Conservation (phyloP, 2,888 invertebrate species). For the Phania funesta region DNA sequence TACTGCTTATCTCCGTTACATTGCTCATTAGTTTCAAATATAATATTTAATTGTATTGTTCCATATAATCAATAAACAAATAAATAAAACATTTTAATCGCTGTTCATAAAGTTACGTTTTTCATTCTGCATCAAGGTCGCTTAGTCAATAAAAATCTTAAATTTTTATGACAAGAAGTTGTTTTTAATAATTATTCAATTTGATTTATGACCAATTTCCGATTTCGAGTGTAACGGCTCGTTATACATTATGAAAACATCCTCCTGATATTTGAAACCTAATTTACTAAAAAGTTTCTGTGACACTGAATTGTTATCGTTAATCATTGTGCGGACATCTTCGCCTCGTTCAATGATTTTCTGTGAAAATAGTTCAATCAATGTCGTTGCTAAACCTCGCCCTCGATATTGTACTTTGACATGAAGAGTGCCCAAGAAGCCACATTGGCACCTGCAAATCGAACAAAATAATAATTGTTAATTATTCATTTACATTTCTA, state of each 20-base stretch:
- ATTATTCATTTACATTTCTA: background rate
- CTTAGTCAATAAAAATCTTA: too few species aligned
- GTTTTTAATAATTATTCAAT: too few species aligned
- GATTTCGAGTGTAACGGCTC: background rate
- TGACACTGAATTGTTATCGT: slow-evolving; percentile 68
- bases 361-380: slow-evolving; percentile 69
- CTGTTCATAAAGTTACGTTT: too few species aligned
- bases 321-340: slow-evolving; percentile 70
- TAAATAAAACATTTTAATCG: too few species aligned
- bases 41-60: too few species aligned
- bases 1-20: too few species aligned
- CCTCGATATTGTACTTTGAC: slow-evolving; percentile 69
- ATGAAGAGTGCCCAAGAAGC: slow-evolving; percentile 72
- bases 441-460: slow-evolving; percentile 69
- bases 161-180: too few species aligned
- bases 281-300: slow-evolving; percentile 70
- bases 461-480: background rate
- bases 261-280: slow-evolving; percentile 69
- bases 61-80: too few species aligned
- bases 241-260: slow-evolving; percentile 37
- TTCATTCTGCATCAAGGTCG: too few species aligned
- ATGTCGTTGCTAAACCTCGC: slow-evolving; percentile 70
- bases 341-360: slow-evolving; percentile 66
- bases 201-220: too few species aligned
- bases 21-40: too few species aligned